Evolutionary conservation across 2,113 vertebrate species (phyloP).

Genomic region (Butorides virescens): DNA sequence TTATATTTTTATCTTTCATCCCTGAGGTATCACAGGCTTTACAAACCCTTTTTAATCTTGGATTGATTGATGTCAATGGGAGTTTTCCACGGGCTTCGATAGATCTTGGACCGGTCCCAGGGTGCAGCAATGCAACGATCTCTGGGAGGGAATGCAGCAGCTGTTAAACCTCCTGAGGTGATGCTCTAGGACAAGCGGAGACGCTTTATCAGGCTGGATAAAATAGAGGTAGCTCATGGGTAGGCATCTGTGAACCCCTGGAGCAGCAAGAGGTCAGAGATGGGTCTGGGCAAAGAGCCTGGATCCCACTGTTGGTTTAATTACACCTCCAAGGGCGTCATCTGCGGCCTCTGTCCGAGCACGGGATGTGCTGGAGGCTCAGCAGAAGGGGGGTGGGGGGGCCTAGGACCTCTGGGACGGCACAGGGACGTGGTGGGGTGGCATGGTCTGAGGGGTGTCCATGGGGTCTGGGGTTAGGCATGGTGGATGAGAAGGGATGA

Average conservation of each 20-base stretch:
- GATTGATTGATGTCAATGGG: background rate
- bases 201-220: background rate
- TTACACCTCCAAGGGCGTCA: background rate
- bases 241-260: background rate
- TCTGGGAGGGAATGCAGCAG: background rate
- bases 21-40: background rate
- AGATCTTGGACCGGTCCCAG: background rate
- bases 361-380: background rate
- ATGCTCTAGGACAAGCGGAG: background rate
- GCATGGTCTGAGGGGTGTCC: background rate
- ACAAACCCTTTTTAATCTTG: background rate
- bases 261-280: background rate
- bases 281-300: background rate
- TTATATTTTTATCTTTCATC: background rate
- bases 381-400: background rate
- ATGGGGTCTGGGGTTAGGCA: accelerated
- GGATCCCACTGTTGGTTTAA: background rate
- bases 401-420: accelerated
- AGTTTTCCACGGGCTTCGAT: background rate
- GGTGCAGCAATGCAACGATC: background rate
- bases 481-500: background rate
- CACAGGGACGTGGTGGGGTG: accelerated
- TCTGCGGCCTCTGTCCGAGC: background rate
- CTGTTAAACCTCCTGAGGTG: background rate
- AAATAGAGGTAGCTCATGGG: background rate